Evolutionary conservation across 2,113 vertebrate species (phyloP), one percentile per base, ranked within the genome.

Genomic region (Lontra canadensis): DNA sequence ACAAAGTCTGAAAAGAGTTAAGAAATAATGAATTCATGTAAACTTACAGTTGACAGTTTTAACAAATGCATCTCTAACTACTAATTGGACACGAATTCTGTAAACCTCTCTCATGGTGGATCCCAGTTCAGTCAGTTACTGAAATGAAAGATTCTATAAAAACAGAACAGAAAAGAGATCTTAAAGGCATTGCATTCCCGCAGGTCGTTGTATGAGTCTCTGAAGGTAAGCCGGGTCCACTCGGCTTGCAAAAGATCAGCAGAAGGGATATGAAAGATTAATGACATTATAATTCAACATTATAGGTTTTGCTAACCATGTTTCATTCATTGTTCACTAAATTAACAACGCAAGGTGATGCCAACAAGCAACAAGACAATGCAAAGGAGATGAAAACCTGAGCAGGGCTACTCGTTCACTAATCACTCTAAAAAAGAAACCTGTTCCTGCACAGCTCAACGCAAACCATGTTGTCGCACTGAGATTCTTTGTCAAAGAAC

Each of bases 61-160:
- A 91, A 78, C 89, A 74, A 90, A 91, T 31, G 34, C 3, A 76
- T 71, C 26, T 89, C 67, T 15, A 76, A 18, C 65, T 76, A 11
- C 4, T 96, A 97, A 97, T 86, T 71, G 44, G 65, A 83, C 86
- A 47, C 21, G 63, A 96, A 97, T 92, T 96, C 69, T 79, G 39
- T 55, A 90, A 90, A 69, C 29, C 42, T 65, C 47, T 71, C 39
- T 94, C 15, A 2, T 82, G 88, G 20, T 36, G 31, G 18, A 73
- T 73, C 59, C 49, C 23, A 95, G 42, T 88, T 88, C 88, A 81
- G 9, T 93, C 76, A 78, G 71, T 78, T 82, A 67, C 42, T 59
- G 80, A 95, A 88, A 90, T 95, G 65, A 36, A 73, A 78, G 67
- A 71, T 69, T 92, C 88, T 76, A 78, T 39, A 76, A 90, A 94